phyloP scores from a whole-genome alignment of 2,113 vertebrate species.

The Cyrtonyx montezumae region DNA sequence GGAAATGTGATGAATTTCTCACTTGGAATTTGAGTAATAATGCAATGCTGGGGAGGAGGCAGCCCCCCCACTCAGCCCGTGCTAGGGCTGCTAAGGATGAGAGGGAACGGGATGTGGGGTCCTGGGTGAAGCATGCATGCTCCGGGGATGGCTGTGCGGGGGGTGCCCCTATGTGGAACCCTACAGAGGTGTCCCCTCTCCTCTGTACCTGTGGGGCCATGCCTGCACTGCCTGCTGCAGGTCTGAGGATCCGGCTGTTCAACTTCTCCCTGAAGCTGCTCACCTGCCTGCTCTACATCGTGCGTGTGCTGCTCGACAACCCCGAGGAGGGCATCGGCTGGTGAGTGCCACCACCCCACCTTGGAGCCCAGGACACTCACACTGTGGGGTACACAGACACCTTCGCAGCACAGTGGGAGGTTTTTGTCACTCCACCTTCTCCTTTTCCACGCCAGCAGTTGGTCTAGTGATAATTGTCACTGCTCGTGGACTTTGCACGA shows the following conservation, averaged over 20 bases:
- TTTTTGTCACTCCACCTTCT: background rate
- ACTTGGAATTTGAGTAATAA: conserved; percentile 30
- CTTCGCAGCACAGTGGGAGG: rapidly evolving
- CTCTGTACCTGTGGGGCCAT: background rate
- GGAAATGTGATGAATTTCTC: conserved; percentile 53
- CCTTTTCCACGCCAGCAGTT: rapidly evolving
- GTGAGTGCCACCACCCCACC: conserved; percentile 71
- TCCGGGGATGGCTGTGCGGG: background rate
- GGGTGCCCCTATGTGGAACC: background rate
- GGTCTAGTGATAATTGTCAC: rapidly evolving
- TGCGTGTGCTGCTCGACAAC: conserved; percentile 90
- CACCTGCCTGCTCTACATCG: conserved; percentile 92
- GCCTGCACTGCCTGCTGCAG: conserved; percentile 52
- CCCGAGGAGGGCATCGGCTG: conserved; percentile 76
- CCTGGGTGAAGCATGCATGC: rapidly evolving
- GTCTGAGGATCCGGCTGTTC: conserved; percentile 94
- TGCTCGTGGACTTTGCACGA: background rate
- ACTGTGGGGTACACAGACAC: rapidly evolving
- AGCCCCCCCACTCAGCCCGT: rapidly evolving
- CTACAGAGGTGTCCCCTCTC: background rate
- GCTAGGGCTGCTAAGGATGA: background rate
- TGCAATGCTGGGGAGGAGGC: background rate
- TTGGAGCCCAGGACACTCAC: background rate
- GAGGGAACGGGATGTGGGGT: rapidly evolving
- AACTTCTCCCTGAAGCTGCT: conserved; percentile 97